Evolutionary conservation across 2,113 vertebrate species (phyloP).

Genomic region (Sisor rabdophorus): DNA sequence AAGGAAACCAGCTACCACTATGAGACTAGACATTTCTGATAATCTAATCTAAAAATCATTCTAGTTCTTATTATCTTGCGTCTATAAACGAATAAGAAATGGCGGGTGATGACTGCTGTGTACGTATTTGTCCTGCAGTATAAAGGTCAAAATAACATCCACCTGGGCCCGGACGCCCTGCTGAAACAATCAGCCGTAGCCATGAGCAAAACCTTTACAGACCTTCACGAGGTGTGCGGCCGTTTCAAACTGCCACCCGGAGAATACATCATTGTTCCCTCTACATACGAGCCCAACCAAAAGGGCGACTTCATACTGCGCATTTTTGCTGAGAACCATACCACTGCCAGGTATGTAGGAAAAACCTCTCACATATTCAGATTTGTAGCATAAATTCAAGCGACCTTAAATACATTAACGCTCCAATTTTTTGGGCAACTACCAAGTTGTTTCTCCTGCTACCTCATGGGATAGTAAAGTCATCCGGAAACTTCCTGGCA

Average conservation of each 20-base stretch:
- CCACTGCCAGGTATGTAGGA: slow-evolving; percentile 57
- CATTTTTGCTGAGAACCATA: slow-evolving; percentile 80
- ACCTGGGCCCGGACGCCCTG: slow-evolving; percentile 71
- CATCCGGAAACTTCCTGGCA: too few relatives aligned
- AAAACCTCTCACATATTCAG: too few relatives aligned
- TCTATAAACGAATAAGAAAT: too few relatives aligned
- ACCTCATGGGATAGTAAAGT: too few relatives aligned
- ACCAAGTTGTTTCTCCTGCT: too few relatives aligned
- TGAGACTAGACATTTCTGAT: too few relatives aligned
- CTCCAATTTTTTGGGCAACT: too few relatives aligned
- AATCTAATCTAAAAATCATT: too few relatives aligned
- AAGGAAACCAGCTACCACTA: not conserved
- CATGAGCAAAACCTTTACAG: slow-evolving; percentile 67
- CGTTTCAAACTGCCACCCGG: slow-evolving; percentile 74
- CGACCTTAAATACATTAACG: too few relatives aligned
- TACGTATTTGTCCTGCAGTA: slow-evolving; percentile 49
- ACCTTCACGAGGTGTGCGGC: slow-evolving; percentile 74
- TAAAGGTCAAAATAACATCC: slow-evolving; percentile 62
- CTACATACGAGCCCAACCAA: slow-evolving; percentile 81
- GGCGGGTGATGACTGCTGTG: not conserved
- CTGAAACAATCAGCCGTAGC: slow-evolving; percentile 60
- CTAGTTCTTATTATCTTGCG: too few relatives aligned
- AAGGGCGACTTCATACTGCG: slow-evolving; percentile 77
- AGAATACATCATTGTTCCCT: slow-evolving; percentile 78
- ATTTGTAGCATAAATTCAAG: too few relatives aligned